Conservation (phyloP, 1,140 invertebrate species). For the Chlorops oryzae region DNA sequence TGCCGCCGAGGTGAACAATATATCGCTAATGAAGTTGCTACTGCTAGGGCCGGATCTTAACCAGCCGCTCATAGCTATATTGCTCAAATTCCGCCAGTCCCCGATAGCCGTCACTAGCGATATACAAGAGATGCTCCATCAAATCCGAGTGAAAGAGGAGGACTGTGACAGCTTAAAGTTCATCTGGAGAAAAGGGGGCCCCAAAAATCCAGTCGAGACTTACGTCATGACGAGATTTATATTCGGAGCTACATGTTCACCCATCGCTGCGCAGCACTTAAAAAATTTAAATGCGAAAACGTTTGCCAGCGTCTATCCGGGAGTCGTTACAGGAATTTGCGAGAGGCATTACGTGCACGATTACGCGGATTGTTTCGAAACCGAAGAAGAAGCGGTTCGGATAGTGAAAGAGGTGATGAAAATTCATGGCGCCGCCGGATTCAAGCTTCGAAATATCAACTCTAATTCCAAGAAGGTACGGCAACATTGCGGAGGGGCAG, state of each 20-base stretch:
- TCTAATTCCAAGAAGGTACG: not conserved
- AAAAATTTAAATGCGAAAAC: constrained; percentile 21
- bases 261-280: constrained; percentile 23
- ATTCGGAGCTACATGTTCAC: constrained; percentile 33
- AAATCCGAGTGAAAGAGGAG: constrained; percentile 22
- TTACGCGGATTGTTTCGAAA: constrained; percentile 26
- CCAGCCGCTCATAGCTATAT: constrained; percentile 22
- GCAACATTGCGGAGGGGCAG: not conserved
- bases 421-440: constrained; percentile 19
- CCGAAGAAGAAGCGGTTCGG: constrained; percentile 10
- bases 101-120: constrained; percentile 7
- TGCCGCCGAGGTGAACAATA: constrained; percentile 17
- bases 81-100: constrained; percentile 32
- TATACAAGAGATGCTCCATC: constrained; percentile 29
- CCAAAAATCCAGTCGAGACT: constrained; percentile 3
- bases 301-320: constrained; percentile 8
- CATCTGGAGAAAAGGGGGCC: constrained; percentile 20
- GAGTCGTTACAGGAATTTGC: constrained; percentile 24
- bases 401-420: constrained; percentile 16
- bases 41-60: constrained; percentile 26
- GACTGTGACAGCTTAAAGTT: constrained; percentile 22
- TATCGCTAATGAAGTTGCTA: constrained; percentile 23
- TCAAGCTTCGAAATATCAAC: constrained; percentile 16
- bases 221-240: constrained; percentile 33
- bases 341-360: constrained; percentile 44